These are phyloP conservation scores for Tachina fera DNA, from an alignment of 2,888 invertebrate species.

Conservation along the genomic window DNA sequence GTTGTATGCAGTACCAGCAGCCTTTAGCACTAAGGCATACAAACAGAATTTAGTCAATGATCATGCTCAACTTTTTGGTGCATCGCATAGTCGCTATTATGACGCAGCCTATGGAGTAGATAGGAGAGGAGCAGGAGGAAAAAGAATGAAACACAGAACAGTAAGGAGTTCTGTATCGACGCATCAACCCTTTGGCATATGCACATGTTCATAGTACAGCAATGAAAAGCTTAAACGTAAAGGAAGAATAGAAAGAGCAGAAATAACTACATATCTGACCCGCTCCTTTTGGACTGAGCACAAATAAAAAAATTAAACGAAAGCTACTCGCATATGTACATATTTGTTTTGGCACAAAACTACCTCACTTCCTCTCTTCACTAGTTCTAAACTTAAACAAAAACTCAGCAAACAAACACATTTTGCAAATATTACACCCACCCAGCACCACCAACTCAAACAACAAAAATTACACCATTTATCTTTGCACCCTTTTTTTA, in stretches of 20 bases:
- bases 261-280: neutral
- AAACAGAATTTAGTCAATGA: constrained; percentile 78
- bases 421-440: constrained; percentile 47
- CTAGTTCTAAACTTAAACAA: constrained; percentile 44
- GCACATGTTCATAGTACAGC: constrained; percentile 83
- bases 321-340: constrained; percentile 54
- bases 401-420: constrained; percentile 27
- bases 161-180: constrained; percentile 79
- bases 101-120: constrained; percentile 41
- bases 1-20: constrained; percentile 77
- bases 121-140: constrained; percentile 74
- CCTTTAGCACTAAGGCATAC: constrained; percentile 72
- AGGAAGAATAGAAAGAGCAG: constrained; percentile 22
- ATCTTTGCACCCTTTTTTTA: constrained; percentile 54
- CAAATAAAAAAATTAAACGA: constrained; percentile 1
- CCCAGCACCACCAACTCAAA: constrained; percentile 41
- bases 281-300: constrained; percentile 31
- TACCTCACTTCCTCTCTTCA: constrained; percentile 62
- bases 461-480: constrained; percentile 52
- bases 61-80: constrained; percentile 77
- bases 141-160: constrained; percentile 74
- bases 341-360: constrained; percentile 47
- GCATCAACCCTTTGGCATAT: constrained; percentile 82
- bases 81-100: constrained; percentile 57
- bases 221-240: constrained; percentile 45